Evolutionary conservation across 2,888 invertebrate species (phyloP).

Genomic region (Andrena hattorfiana): DNA sequence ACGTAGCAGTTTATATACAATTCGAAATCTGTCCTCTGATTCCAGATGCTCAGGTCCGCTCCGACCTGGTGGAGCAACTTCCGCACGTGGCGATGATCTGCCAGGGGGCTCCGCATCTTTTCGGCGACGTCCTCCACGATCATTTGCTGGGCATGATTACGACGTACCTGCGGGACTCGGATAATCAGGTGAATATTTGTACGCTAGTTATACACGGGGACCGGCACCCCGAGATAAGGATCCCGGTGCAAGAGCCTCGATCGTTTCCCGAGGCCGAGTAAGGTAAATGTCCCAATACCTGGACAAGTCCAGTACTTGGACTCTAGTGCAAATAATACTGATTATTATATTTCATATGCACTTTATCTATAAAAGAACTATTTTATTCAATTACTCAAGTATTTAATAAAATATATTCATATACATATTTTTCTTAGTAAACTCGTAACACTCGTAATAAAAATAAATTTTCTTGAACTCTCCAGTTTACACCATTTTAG

Average conservation of each 20-base stretch:
- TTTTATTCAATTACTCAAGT: no score
- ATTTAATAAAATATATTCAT: no score
- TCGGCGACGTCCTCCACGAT: conserved; percentile 86
- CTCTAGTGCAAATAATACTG: no score
- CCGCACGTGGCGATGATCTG: conserved; percentile 89
- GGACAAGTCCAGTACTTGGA: no score
- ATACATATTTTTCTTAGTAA: no score
- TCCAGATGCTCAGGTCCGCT: conserved; percentile 88
- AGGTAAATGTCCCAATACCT: no score
- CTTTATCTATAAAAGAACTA: no score
- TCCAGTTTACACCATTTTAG: no score
- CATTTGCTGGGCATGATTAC: conserved; percentile 89
- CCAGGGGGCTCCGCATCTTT: conserved; percentile 86
- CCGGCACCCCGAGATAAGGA: no score
- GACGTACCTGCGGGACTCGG: conserved; percentile 87
- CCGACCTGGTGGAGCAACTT: conserved; percentile 89
- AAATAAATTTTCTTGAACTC: no score
- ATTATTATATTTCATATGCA: no score
- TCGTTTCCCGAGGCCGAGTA: neutral
- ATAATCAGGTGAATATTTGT: conserved; percentile 86
- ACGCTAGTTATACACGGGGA: neutral
- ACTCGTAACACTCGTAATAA: no score
- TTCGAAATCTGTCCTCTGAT: conserved; percentile 17
- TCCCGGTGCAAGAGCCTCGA: neutral
- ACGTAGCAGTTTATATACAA: neutral